These are phyloP conservation scores for Cosmia pyralina DNA, from an alignment of 2,888 invertebrate genomes.

Conservation along the genomic window DNA sequence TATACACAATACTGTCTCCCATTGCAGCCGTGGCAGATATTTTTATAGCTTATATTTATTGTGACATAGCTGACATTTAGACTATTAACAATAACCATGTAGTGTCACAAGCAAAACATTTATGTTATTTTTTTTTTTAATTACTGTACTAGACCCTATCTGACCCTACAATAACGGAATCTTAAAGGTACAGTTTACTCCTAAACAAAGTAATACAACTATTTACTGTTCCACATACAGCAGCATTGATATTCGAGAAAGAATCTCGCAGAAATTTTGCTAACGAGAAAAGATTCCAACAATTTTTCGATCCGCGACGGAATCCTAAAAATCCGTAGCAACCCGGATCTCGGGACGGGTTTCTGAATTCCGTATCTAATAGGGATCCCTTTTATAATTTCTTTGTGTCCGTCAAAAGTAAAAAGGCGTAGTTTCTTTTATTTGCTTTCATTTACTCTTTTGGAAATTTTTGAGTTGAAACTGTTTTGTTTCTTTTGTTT, in stretches of 20 bases:
- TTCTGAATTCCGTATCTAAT: constrained; percentile 51
- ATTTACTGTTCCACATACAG: background rate
- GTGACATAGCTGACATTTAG: too few relatives aligned
- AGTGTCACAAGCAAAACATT: too few relatives aligned
- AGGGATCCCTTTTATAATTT: constrained; percentile 50
- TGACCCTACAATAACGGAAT: background rate
- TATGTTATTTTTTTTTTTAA: too few relatives aligned
- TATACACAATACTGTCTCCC: too few relatives aligned
- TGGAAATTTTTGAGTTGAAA: background rate
- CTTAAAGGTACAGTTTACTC: background rate
- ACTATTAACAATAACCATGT: too few relatives aligned
- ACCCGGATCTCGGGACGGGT: constrained; percentile 34
- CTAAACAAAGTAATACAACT: background rate
- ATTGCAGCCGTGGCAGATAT: too few relatives aligned
- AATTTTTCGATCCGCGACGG: constrained; percentile 38
- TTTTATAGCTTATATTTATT: too few relatives aligned
- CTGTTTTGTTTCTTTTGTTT: background rate
- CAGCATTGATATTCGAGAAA: constrained; percentile 25
- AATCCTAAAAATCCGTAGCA: constrained; percentile 53
- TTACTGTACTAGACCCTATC: background rate
- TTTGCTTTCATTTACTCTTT: background rate
- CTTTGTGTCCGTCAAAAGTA: constrained; percentile 34
- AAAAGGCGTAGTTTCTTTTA: constrained; percentile 11
- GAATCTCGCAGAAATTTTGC: constrained; percentile 44
- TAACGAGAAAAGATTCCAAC: constrained; percentile 43